Base-by-base conservation (phyloP, 2,797 vertebrate species). In the Limosa lapponica region DNA sequence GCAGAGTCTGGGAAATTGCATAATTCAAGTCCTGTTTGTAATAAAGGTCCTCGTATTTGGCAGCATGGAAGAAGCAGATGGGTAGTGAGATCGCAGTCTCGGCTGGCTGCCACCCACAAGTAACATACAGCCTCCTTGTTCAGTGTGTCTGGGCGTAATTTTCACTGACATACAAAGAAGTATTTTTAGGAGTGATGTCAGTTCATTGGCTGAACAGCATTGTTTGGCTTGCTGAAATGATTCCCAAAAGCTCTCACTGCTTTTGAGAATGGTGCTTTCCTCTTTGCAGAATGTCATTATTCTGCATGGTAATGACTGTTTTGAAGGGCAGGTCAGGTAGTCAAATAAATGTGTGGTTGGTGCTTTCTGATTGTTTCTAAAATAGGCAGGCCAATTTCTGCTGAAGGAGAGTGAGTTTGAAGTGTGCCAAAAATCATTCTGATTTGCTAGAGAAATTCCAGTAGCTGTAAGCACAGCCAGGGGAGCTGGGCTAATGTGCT, bases 321-420 rank as follows among this genome's bases (percentile, higher is more conserved):
- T 58, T 48, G 91, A 89, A 93, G 89, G 94, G 88, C 87, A 94
- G 93, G 75, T 16, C 94, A 87, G 89, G 85, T 36, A 82, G 77
- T 82, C 82, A 93, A 73, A 94, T 64, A 87, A 96, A 94, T 62
- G 84, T 49, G 82, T 41, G 14, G 82, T 58, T 91, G 84, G 89
- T 94, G 82, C 75, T 94, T 82, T 93, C 78, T 94, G 93, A 82
- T 92, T 84, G 90, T 84, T 95, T 89, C 96, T 92, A 55, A 93
- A 95, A 75, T 6, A 83, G 84, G 87, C 93, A 94, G 93, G 72
- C 61, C 91, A 62, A 80, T 95, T 95, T 71, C 73, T 95, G 82
- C 90, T 90, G 93, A 30, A 75, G 91, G 73, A 94, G 78, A 93
- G 80, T 0, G 23, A 81, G 62, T 55, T 55, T 95, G 96, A 87